Percentiles rank a stretch among this genome's conserved stretches.
phyloP scores from a whole-genome alignment of 2,113 vertebrate species.

The Cnemophilus loriae region DNA sequence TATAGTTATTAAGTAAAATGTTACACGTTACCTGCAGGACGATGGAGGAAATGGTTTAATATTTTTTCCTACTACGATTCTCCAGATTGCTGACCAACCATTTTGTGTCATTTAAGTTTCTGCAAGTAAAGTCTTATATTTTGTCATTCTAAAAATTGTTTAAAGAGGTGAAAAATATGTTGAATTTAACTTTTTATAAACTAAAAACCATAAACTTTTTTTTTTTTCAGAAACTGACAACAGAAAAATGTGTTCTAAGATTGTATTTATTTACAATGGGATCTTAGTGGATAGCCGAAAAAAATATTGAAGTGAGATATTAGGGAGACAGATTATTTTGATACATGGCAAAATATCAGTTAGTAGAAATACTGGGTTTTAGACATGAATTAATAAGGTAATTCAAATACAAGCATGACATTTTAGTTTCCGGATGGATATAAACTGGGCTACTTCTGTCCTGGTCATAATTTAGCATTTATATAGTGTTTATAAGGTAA shows the following conservation, averaged over 20 bases:
- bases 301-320: not conserved
- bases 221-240: not conserved
- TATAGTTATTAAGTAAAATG: not conserved
- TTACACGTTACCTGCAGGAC: not conserved
- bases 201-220: not conserved
- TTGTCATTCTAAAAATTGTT: not conserved
- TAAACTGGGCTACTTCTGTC: not conserved
- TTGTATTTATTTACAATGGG: not conserved
- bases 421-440: not conserved
- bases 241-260: not conserved
- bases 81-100: not conserved
- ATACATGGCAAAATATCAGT: not conserved
- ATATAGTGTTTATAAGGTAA: not conserved
- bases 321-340: not conserved
- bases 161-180: not conserved
- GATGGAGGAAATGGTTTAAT: not conserved
- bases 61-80: not conserved
- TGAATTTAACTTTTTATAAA: not conserved
- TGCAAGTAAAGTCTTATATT: not conserved
- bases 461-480: not conserved
- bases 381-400: not conserved
- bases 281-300: not conserved
- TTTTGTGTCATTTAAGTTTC: not conserved
- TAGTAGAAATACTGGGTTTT: not conserved
- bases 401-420: not conserved